Evolutionary conservation across 2,888 invertebrate genomes (phyloP).

Genomic region (Microdon myrmicae): DNA sequence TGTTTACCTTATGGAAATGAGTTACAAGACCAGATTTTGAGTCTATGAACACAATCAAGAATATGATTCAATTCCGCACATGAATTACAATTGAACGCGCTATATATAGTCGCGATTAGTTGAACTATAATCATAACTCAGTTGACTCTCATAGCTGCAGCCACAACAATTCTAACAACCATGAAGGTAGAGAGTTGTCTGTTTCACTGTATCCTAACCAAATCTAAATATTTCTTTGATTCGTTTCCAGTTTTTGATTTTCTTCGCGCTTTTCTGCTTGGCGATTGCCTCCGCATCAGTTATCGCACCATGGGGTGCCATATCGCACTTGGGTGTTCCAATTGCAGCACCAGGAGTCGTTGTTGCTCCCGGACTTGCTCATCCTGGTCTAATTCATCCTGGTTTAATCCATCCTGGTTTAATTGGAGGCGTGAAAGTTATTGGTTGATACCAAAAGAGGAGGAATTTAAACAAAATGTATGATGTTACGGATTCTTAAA

Average conservation of each 20-base stretch:
- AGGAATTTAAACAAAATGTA: no score
- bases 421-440: conserved; percentile 30
- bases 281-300: conserved; percentile 44
- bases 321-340: conserved; percentile 28
- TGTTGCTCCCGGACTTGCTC: conserved; percentile 38
- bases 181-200: conserved; percentile 28
- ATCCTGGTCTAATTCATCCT: conserved; percentile 20
- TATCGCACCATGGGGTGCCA: conserved; percentile 35
- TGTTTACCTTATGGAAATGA: neutral
- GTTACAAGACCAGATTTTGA: conserved; percentile 10
- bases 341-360: conserved; percentile 36
- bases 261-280: conserved; percentile 51
- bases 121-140: conserved; percentile 33
- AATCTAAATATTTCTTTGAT: neutral
- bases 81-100: conserved; percentile 13
- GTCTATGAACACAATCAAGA: neutral
- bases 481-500: no score
- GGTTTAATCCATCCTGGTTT: conserved; percentile 36
- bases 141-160: conserved; percentile 23
- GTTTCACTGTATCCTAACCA: neutral
- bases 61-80: conserved; percentile 33
- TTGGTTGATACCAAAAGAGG: conserved; percentile 27
- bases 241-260: conserved; percentile 39
- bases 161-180: conserved; percentile 29
- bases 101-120: conserved; percentile 22